Evolutionary conservation across 2,797 vertebrate species (phyloP), one percentile per base, ranked within the genome.

Genomic region (Limosa lapponica): DNA sequence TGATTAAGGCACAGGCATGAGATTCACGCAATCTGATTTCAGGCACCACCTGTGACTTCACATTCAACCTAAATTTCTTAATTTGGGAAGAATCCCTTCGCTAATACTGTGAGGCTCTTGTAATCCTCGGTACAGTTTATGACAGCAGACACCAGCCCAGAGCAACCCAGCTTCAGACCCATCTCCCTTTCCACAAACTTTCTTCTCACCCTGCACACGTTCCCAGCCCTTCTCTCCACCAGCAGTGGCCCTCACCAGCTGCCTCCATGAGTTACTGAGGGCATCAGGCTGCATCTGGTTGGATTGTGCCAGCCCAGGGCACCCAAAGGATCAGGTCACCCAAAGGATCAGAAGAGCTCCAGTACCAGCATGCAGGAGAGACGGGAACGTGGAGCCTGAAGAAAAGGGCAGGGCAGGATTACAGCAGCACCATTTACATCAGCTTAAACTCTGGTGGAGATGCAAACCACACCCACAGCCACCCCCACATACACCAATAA

Each of bases 331-430:
- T 20, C 34, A 30, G 44, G 44, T 44, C 62, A 61, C 51, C 22
- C 24, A 18, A 48, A 17, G 13, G 23, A 34, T 20, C 39, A 32
- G 57, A 62, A 44, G 11, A 58, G 23, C 27, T 84, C 41, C 30
- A 11, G 39, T 16, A 28, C n/a, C 43, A 64, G 17, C 25, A 41
- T 0, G 6, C 7, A 27, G 48, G 19, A 36, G 11, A 48, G 19
- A 6, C 3, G 1, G 62, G 34, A 64, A 48, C 32, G 13, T 0
- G 2, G 1, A 34, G 25, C 15, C 51, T 49, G 36, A 34, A 37
- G 52, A 23, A 20, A 8, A 59, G 10, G 14, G 41, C 44, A 73
- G 27, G 23, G 22, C 51, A 70, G 39, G 24, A 70, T 28, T 39
- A 55, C 16, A 55, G 64, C 59, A 73, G 67, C 57, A 79, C 20